These are phyloP conservation scores for Pao palembangensis DNA, from an alignment of 2,113 vertebrate species.

Conservation along the genomic window DNA sequence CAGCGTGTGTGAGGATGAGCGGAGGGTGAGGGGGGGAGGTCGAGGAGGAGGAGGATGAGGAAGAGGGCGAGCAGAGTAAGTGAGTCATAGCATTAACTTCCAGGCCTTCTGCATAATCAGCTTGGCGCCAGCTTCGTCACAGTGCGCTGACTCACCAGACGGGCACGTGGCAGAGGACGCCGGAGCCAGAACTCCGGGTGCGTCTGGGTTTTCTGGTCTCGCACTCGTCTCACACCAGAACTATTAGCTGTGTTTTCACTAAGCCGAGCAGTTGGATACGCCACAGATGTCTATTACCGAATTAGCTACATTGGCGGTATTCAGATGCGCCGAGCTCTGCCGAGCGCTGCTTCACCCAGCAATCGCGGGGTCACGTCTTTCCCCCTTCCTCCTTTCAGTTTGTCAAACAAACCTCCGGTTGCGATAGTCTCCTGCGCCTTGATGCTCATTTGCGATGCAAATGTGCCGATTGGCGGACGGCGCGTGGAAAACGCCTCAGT, in stretches of 20 bases:
- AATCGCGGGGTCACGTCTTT: conserved; percentile 36
- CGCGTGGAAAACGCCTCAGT: conserved; percentile 25
- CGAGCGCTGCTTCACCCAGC: conserved; percentile 4
- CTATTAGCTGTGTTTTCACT: too few relatives aligned
- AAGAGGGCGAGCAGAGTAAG: conserved; percentile 37
- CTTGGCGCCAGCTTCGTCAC: conserved; percentile 53
- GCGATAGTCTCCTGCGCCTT: conserved; percentile 42
- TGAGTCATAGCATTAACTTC: conserved; percentile 60
- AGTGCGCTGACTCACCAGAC: conserved; percentile 68
- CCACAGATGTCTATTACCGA: too few relatives aligned
- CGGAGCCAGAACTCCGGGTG: conserved; percentile 28
- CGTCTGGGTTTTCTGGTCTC: conserved; percentile 8
- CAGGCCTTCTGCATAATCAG: conserved; percentile 58
- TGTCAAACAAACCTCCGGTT: conserved; percentile 64
- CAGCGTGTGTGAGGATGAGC: background rate
- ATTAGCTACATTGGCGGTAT: too few relatives aligned
- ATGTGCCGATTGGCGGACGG: conserved; percentile 54
- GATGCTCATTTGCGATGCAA: conserved; percentile 73
- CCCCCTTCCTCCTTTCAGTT: conserved; percentile 44
- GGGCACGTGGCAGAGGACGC: conserved; percentile 49
- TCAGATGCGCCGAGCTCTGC: too few relatives aligned
- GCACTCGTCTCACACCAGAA: background rate
- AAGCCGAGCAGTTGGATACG: too few relatives aligned
- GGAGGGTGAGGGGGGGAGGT: background rate
- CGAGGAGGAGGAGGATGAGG: background rate